Base-by-base conservation (phyloP, 1,140 invertebrate genomes). In the Drosophila takahashii region DNA sequence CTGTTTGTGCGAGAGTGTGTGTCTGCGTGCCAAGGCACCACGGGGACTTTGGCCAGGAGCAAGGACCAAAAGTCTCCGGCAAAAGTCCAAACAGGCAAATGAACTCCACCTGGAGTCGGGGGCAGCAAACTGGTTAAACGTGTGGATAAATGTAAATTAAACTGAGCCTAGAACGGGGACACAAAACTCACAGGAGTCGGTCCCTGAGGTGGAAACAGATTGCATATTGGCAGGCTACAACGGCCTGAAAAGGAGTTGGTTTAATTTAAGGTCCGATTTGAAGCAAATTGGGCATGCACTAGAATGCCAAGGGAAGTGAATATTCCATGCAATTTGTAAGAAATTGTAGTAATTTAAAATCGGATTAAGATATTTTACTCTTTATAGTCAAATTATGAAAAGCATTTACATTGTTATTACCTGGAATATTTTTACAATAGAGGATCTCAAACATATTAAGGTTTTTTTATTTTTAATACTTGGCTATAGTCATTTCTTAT, bases 121-220 rank as follows among this genome's bases (percentile, higher is more conserved):
- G 27, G n/a, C 65, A 39, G 59, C 52, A 71, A 48, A 69, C 66
- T 56, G 57, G 47, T 85, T 81, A 78, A 90, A 75, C 87, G 77
- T 80, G 81, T 70, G 87, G 84, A 89, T 90, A 83, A 91, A 90
- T 91, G 89, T 91, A 91, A 91, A 91, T 91, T 86, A 86, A 86
- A 86, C 83, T 65, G 81, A 83, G 83, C 70, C 85, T 65, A 87
- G 41, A 36, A 41, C 37, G 42, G 15, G 58, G 42, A 42, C 42
- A 42, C 36, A 22, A 32, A 53, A 56, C 77, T 29, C 54, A 26
- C 13, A 47, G 50, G 66, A 54, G 16, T 16, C 18, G 34, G 26
- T 13, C 26, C 39, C 62, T 16, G 39, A 26, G 54, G 65, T 41
- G 22, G 58, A 64, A 57, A 65, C 66, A 70, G 66, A 64, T 65